Evolutionary conservation across 53 echinoderm and acorn worm genomes (phyloP), one percentile per base, ranked within the genome.

Genomic region (Holothuria scabra): DNA sequence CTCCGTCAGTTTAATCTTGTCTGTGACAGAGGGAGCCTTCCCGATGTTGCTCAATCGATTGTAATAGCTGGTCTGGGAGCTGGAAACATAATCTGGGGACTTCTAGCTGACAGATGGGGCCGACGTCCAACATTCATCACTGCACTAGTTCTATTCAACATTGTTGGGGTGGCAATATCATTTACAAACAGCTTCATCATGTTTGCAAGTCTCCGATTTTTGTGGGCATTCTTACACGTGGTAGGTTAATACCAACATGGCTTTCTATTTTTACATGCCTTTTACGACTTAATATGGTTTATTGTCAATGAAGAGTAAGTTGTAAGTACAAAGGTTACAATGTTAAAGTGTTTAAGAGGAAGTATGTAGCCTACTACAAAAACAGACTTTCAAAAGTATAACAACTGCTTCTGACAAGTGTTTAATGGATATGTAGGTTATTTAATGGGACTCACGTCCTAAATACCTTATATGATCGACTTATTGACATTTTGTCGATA

Each of bases 1-100:
- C 20, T 64, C 25, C 23, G 11, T 28, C 64, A 78, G 78, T 78
- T 56, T 9, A 26, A 78, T 52, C 59, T 78, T 14, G 78, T 78
- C 28, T 78, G 78, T 59, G 58, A 56, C 28, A 78, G 31, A 25
- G 31, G 58, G 18, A 13, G 26, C 21, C 31, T 78, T 12, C 78
- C 78, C n/a, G 78, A 57, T 28, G 32, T 78, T 0, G 16, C 23
- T 32, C 78, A 78, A 31, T 78, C 78, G 16, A 23, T 78, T 19
- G 29, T 78, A 0, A 25, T 78, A 16, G 78, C 78, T 57, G 78
- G 78, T 29, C 58, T 78, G n/a, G 78, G 57, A 8, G 78, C 56
- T 8, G 78, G 78, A 31, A 28, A 55, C 13, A 56, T 57, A 7
- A 14, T 78, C 5, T 55, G 25, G 16, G 78, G 78, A 56, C 78